A percentile compares a stretch with the other conserved stretches of the same genome.
These are phyloP conservation scores for Sinocyclocheilus grahami DNA, from an alignment of 2,113 vertebrate species.

Conservation along the genomic window DNA sequence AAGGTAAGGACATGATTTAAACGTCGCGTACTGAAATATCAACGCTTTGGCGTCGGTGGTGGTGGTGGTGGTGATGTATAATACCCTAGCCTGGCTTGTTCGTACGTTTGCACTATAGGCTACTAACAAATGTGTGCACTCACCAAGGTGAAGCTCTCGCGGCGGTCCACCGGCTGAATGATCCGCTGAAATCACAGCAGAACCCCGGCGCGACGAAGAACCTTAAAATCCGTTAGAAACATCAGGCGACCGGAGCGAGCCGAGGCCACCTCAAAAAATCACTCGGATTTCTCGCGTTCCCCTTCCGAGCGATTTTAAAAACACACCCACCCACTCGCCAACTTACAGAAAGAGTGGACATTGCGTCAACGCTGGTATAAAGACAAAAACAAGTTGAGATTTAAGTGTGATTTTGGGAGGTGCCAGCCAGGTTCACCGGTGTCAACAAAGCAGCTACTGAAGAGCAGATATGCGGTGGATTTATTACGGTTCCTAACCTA, in stretches of 20 bases:
- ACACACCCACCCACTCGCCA: conserved; percentile 40
- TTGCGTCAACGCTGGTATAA: conserved; percentile 16
- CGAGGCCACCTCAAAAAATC: conserved; percentile 32
- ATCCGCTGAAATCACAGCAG: conserved; percentile 51
- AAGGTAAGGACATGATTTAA: conserved; percentile 58
- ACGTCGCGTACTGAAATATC: conserved; percentile 32
- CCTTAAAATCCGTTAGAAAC: conserved; percentile 45
- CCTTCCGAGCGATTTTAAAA: conserved; percentile 32
- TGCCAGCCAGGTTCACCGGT: conserved; percentile 13
- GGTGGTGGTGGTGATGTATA: background rate
- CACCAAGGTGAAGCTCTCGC: conserved; percentile 53
- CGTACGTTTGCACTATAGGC: conserved; percentile 13
- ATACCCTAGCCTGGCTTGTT: background rate
- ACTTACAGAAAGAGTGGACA: conserved; percentile 47
- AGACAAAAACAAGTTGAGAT: conserved; percentile 23
- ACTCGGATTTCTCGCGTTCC: conserved; percentile 18
- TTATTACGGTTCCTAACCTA: conserved; percentile 32
- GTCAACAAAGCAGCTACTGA: conserved; percentile 11
- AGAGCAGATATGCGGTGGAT: conserved; percentile 27
- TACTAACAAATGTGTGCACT: conserved; percentile 57
- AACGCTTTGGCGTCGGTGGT: background rate
- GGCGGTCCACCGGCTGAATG: conserved; percentile 39
- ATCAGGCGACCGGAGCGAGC: conserved; percentile 28
- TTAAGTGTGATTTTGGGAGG: conserved; percentile 34
- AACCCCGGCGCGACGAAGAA: conserved; percentile 37